phyloP scores from a whole-genome alignment of 2,113 vertebrate species.

The Myotis yumanensis region DNA sequence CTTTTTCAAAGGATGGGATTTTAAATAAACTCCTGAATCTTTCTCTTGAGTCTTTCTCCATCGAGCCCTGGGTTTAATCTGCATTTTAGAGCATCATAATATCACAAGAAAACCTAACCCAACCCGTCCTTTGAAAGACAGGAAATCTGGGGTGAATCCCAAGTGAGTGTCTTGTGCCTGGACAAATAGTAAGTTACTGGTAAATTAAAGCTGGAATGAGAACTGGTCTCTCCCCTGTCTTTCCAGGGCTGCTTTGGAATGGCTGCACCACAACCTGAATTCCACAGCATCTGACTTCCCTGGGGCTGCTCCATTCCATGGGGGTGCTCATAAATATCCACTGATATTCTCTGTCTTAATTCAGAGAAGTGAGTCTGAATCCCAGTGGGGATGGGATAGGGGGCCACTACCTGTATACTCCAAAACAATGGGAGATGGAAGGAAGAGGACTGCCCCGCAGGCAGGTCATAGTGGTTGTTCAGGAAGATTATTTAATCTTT shows the following conservation, averaged over 20 bases:
- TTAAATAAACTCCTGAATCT: not conserved
- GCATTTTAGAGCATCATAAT: not conserved
- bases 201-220: not conserved
- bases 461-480: not conserved
- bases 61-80: not conserved
- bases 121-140: not conserved
- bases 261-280: not conserved
- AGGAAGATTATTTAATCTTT: not conserved
- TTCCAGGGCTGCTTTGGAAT: not conserved
- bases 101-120: not conserved
- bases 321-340: not conserved
- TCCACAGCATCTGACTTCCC: not conserved
- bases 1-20: not conserved
- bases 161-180: not conserved
- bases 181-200: not conserved
- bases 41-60: not conserved
- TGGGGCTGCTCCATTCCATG: not conserved
- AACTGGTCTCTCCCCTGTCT: not conserved
- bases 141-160: not conserved
- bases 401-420: not conserved
- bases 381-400: too few species aligned
- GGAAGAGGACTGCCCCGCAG: fast-evolving
- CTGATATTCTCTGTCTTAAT: not conserved
- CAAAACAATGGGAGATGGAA: not conserved
- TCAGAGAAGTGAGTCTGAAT: not conserved